Evolutionary conservation across 2,797 vertebrate species (phyloP).

Genomic region (Acropternis orthonyx): DNA sequence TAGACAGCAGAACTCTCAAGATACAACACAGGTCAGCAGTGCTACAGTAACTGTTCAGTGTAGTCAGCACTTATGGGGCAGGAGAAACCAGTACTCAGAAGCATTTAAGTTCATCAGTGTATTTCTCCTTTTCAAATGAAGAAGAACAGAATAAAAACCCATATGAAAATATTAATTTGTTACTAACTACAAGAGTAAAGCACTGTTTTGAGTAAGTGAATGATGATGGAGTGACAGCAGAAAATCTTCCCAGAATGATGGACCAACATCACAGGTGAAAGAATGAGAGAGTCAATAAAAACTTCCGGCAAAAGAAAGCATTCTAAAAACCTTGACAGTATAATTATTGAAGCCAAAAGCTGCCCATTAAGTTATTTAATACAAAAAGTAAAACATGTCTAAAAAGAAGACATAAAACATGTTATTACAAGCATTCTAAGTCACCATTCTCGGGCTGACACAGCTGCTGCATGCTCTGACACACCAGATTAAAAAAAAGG

Average conservation of each 20-base stretch:
- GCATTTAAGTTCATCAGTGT: background rate
- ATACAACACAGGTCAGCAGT: background rate
- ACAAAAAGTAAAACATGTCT: background rate
- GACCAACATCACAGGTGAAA: background rate
- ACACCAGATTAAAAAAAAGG: background rate
- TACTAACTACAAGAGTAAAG: background rate
- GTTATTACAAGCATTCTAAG: background rate
- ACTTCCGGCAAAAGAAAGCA: background rate
- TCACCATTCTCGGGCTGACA: background rate
- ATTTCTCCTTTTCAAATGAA: background rate
- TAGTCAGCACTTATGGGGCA: background rate
- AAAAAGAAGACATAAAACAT: background rate
- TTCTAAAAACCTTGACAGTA: background rate
- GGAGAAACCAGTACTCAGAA: constrained; percentile 21
- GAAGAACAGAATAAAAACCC: background rate
- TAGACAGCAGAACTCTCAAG: background rate
- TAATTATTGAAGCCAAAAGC: background rate
- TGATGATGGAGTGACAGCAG: background rate
- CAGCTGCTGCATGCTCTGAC: background rate
- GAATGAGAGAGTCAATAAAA: background rate
- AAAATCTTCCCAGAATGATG: background rate
- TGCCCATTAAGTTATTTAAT: background rate
- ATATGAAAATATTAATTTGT: background rate
- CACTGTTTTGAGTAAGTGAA: background rate
- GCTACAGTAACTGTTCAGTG: background rate